Conservation (phyloP, 1,140 invertebrate genomes). For the Pissodes strobi region DNA sequence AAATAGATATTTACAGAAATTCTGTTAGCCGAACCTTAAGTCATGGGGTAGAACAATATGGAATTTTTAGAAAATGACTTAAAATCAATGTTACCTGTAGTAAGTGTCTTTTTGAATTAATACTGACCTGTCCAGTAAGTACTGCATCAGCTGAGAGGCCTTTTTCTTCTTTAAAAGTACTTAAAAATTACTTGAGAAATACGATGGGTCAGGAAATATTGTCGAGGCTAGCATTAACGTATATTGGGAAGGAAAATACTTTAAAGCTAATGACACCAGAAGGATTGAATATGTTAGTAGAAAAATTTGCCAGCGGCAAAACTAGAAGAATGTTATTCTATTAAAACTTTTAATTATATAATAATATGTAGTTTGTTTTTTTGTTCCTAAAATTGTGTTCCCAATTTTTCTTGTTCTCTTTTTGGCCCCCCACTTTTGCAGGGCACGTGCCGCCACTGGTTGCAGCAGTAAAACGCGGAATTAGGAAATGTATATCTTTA, state of each 20-base stretch:
- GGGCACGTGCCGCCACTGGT: too few relatives aligned
- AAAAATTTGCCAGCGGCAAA: background rate
- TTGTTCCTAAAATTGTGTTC: too few relatives aligned
- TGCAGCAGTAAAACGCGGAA: too few relatives aligned
- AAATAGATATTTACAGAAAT: background rate
- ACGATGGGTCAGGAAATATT: background rate
- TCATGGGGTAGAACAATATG: too few relatives aligned
- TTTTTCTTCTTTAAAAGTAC: background rate
- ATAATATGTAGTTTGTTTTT: too few relatives aligned
- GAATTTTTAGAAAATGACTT: background rate
- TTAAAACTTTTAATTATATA: too few relatives aligned
- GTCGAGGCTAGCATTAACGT: background rate
- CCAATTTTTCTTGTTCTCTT: too few relatives aligned
- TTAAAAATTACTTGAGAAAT: background rate
- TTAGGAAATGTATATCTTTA: too few relatives aligned
- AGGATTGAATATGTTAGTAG: background rate
- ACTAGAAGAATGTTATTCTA: background rate
- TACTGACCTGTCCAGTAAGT: background rate
- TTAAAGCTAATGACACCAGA: background rate
- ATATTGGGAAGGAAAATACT: background rate
- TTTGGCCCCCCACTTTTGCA: too few relatives aligned
- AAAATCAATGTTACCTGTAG: background rate
- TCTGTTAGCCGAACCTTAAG: background rate
- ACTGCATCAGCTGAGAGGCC: background rate
- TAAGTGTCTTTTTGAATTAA: background rate